Evolutionary conservation across 2,113 vertebrate species (phyloP).

Genomic region (Pelmatolapia mariae): DNA sequence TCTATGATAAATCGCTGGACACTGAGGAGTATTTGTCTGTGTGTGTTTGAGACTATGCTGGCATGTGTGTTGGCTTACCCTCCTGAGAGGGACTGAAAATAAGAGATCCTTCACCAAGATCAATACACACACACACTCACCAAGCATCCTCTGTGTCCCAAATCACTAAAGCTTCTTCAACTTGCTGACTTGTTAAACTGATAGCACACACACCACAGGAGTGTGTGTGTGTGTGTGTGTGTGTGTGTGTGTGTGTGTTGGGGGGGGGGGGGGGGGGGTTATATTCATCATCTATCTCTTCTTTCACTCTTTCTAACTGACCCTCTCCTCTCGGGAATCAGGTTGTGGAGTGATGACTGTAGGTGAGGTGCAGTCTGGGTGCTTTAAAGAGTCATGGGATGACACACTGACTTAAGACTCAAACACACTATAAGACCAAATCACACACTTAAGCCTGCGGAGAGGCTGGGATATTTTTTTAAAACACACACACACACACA

Average conservation of each 20-base stretch:
- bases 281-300: background rate
- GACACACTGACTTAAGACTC: background rate
- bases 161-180: conserved; percentile 29
- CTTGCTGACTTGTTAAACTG: conserved; percentile 11
- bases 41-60: background rate
- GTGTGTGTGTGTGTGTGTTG: background rate
- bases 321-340: background rate
- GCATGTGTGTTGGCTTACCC: background rate
- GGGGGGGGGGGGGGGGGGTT: fast-evolving
- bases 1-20: background rate
- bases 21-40: background rate
- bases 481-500: background rate
- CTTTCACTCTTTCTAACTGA: background rate
- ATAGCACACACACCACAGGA: background rate
- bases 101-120: conserved; percentile 31
- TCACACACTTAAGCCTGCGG: background rate
- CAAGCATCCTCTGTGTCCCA: background rate
- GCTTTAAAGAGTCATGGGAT: background rate
- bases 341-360: background rate
- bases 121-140: conserved; percentile 11
- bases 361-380: conserved; percentile 26
- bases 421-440: background rate
- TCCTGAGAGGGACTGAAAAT: background rate
- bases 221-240: background rate
- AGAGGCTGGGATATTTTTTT: background rate